phyloP scores from a whole-genome alignment of 2,888 invertebrate species.

The Melangyna quadrimaculata region DNA sequence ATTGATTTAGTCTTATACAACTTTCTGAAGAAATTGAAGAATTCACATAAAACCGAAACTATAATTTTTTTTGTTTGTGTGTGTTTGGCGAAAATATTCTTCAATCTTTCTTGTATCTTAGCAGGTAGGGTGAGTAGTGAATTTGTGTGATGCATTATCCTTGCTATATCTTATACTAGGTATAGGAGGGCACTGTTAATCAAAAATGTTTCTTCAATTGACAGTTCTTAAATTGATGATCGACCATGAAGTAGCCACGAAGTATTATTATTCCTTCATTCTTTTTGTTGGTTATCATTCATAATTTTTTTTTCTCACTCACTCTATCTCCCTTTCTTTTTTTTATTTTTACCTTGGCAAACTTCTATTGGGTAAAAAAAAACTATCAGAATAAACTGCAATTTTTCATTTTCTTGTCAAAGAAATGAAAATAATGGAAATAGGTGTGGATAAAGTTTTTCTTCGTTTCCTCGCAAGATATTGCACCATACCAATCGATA shows the following conservation, averaged over 20 bases:
- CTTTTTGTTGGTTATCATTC: constrained; percentile 58
- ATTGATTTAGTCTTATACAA: background rate
- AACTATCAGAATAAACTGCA: constrained; percentile 68
- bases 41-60: background rate
- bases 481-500: constrained; percentile 63
- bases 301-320: constrained; percentile 1
- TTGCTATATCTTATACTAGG: constrained; percentile 7
- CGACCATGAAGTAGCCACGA: constrained; percentile 66
- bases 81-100: too few relatives aligned
- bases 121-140: too few relatives aligned
- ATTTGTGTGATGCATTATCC: too few relatives aligned
- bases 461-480: constrained; percentile 40
- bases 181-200: constrained; percentile 51
- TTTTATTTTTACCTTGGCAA: constrained; percentile 13
- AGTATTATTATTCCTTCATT: constrained; percentile 67
- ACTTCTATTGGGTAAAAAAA: constrained; percentile 43
- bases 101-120: too few relatives aligned
- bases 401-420: constrained; percentile 72
- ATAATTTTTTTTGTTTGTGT: too few relatives aligned
- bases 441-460: constrained; percentile 70
- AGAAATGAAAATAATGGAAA: constrained; percentile 59
- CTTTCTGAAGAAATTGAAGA: background rate
- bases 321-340: background rate
- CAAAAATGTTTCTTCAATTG: constrained; percentile 69
- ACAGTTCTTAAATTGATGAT: constrained; percentile 71